These are phyloP conservation scores for Oryzias sinensis DNA, from an alignment of 2,797 vertebrate genomes.

Conservation along the genomic window DNA sequence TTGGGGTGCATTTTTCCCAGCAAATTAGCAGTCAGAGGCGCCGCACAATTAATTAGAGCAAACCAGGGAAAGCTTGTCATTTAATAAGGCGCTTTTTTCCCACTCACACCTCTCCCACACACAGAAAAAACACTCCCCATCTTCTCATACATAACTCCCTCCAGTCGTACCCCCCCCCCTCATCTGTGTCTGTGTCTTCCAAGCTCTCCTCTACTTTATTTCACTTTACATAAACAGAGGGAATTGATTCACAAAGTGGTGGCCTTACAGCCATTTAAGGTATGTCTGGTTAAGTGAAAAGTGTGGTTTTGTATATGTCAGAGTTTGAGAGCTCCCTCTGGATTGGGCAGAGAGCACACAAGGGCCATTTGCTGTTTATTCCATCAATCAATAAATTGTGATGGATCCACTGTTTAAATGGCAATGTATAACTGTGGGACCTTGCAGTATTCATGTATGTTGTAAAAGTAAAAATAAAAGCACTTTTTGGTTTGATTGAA, in stretches of 20 bases:
- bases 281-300: constrained; percentile 88
- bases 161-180: constrained; percentile 35
- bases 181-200: constrained; percentile 19
- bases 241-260: constrained; percentile 92
- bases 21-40: constrained; percentile 90
- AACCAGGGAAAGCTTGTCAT: constrained; percentile 94
- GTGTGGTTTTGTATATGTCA: constrained; percentile 70
- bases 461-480: constrained; percentile 19
- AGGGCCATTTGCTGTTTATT: constrained; percentile 69
- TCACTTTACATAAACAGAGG: constrained; percentile 88
- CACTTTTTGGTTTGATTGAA: constrained; percentile 26
- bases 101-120: constrained; percentile 73
- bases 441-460: constrained; percentile 16
- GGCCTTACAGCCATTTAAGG: constrained; percentile 90
- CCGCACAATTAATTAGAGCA: constrained; percentile 92
- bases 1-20: constrained; percentile 81
- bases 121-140: constrained; percentile 54
- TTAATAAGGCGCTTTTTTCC: constrained; percentile 87
- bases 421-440: background rate
- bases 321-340: constrained; percentile 75
- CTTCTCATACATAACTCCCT: constrained; percentile 49
- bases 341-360: constrained; percentile 75
- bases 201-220: constrained; percentile 69
- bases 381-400: constrained; percentile 75
- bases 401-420: constrained; percentile 58